Evolutionary conservation across 2,888 invertebrate species (phyloP), one percentile per base, ranked within the genome.

Genomic region (Opisthograptis luteolata): DNA sequence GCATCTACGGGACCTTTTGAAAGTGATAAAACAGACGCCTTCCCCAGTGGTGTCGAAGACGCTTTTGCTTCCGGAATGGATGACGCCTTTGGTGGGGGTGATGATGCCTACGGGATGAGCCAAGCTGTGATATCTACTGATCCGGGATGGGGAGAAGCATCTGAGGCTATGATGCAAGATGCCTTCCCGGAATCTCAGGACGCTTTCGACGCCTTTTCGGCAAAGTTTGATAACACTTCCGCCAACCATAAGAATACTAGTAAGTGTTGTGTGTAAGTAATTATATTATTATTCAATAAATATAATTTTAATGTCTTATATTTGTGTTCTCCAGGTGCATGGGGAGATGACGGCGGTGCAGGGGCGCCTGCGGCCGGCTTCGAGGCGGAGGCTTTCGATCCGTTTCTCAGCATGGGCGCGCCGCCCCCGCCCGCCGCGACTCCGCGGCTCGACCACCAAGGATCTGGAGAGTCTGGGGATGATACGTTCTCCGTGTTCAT

Each of bases 161-260:
- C 75, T 0, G 84, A 86, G 24, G 66, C 75, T 12, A 76, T 82
- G 67, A 65, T 69, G 50, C 81, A 82, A 13, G 82, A 87, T 28
- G 63, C 74, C 4, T 82, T 83, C 42, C 75, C 84, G 1, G 77
- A 80, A 41, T 77, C 85, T 1, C 81, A 86, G 48, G 89, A 92
- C 27, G 92, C 91, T 0, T 97, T 97, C 64, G 97, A 97, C 78
- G 97, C 96, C 0, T 98, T 98, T 68, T 94, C 97, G 2, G 95
- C 96, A 1, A 97, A 97, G 78, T 98, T 98, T 69, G 97, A 97
- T 62, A 94, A 93, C 24, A 94, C 94, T 3, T 86, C 89, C 31
- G 77, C 76, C 10, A 85, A 81, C 54, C 82, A 80, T 25, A 65
- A 79, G 52, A 80, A 79, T 34, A 68, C 77, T 42, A 81, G 85